phyloP scores from a whole-genome alignment of 2,888 invertebrate species.

The Smittia sp. region DNA sequence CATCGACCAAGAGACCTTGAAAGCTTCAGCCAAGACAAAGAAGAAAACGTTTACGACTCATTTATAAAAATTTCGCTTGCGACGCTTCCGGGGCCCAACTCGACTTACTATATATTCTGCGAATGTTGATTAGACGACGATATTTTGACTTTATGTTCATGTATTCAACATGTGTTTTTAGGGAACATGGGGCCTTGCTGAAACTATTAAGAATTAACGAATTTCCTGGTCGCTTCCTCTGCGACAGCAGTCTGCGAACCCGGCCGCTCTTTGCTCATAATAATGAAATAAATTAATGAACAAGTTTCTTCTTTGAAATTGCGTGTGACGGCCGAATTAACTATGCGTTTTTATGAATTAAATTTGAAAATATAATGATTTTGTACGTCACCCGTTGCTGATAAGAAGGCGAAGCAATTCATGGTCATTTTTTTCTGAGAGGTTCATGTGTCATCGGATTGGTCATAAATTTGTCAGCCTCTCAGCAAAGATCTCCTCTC shows the following conservation, averaged over 20 bases:
- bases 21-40: background rate
- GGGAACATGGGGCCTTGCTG: background rate
- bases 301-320: no score
- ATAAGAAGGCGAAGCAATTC: conserved; percentile 1
- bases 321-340: no score
- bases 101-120: background rate
- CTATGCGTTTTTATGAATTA: no score
- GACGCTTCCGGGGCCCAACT: background rate
- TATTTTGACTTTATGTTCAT: background rate
- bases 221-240: no score
- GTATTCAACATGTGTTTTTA: background rate
- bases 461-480: background rate
- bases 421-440: background rate
- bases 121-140: background rate
- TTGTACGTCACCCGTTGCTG: no score
- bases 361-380: no score
- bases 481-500: background rate
- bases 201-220: no score
- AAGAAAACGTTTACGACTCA: background rate
- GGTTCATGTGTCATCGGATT: conserved; percentile 3
- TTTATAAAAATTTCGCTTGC: background rate
- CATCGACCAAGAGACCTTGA: conserved; percentile 11
- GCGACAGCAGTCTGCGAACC: no score
- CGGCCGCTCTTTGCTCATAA: no score
- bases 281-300: no score